Evolutionary conservation across 2,888 invertebrate species (phyloP), one percentile per base, ranked within the genome.

Genomic region (Platycheirus albimanus): DNA sequence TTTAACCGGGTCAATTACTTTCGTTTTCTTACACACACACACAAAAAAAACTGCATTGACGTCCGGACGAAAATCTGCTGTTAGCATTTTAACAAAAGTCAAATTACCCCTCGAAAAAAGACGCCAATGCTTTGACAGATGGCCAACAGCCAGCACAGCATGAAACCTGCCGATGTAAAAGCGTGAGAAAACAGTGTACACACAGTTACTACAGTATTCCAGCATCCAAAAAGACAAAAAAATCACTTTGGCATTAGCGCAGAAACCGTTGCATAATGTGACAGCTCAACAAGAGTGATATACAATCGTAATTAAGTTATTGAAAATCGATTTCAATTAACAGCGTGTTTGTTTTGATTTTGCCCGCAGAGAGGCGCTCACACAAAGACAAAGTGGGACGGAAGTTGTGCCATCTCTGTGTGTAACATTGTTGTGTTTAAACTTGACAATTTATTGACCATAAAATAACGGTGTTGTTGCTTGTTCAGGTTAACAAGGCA

Each of bases 321-420:
- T 78, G 78, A 78, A 78, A 83, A 78, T 72, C 72, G 69, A 78
- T 83, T 81, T 78, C 83, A 78, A 83, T 83, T 78, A 83, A 83
- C 67, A 33, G 36, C 45, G 49, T 69, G 72, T 83, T 78, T 70
- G 80, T 76, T 83, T 83, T 83, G 83, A 45, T 45, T 72, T 71
- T 15, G 54, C 70, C 70, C 51, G 76, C 58, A 19, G 71, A 71
- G 70, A 58, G 20, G 38, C 20, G 20, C 20, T n/a, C n/a, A n/a
- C n/a, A 19, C 13, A 49, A 13, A 36, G 1, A 63, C 0, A 45
- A 15, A 19, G 19, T 41, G 36, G 33, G 51, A 47, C 52, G 69
- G 69, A 71, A 20, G 45, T 77, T 49, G 66, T 67, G 67, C 61
- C 72, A 67, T 72, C 72, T 78, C 15, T 67, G 56, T 67, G 30